Base-by-base conservation (phyloP, 2,113 vertebrate species). In the Actinemys pallida region DNA sequence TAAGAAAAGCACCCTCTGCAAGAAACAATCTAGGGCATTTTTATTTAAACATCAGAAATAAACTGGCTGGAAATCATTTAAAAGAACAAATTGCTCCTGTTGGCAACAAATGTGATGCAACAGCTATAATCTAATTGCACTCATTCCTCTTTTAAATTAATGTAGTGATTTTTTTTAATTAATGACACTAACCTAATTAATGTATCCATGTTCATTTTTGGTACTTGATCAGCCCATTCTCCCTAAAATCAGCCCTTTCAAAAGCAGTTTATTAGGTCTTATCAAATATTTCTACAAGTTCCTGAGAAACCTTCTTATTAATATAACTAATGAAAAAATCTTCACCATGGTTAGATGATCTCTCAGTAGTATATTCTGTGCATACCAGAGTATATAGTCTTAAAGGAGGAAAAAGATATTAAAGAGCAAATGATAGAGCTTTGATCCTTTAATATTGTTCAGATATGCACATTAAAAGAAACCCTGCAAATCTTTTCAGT, bases 401-500 rank as follows among this genome's bases (percentile, higher is more conserved):
- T 93, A 93, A 94, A 94, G 88, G 54, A 17, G 20, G n/a, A 72
- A 90, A 96, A 96, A 85, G 49, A 17, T 62, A 82, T 39, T 27
- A 92, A 72, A 79, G 86, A 88, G 85, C 25, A 87, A 90, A 91
- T 90, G 86, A 93, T 86, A 94, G 39, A 78, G 72, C 49, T 93
- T 96, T 95, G 91, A 97, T 97, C 90, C 84, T 45, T 92, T 92
- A 93, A 76, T 93, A 53, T 76, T 86, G 82, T 65, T 92, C 57
- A 81, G 93, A 90, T 90, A 93, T 81, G 65, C 80, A 49, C 76
- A 83, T 94, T 87, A 56, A 91, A 92, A 87, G 54, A 89, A 92
- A 86, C 49, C 9, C 42, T 65, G 31, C 45, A 93, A 87, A 96
- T 87, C 19, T 86, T 94, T 91, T 92, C 81, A 78, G 47, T 92